Base-by-base conservation (phyloP, 2,113 vertebrate species). In the Anoplopoma fimbria region DNA sequence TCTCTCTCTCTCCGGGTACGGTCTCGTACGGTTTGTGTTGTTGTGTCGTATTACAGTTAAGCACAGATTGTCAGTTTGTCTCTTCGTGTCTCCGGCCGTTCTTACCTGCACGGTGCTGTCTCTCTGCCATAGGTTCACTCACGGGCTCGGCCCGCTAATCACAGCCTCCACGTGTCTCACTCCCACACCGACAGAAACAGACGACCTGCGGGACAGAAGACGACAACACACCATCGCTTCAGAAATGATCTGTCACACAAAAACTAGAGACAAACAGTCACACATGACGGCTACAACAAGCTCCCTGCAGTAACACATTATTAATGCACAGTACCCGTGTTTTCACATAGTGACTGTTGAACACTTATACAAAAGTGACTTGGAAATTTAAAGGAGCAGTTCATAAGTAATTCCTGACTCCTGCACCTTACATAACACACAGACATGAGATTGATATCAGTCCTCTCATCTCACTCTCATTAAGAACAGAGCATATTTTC, bases 61-160 rank as follows among this genome's bases (percentile, higher is more conserved):
- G 6, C 15, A 51, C 25, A 53, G 53, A 49, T 8, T 10, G n/a
- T 34, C 0, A 36, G 47, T 69, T 53, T 21, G 29, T 23, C 14
- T 42, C 23, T 25, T 23, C 15, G 47, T 55, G 55, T 64, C 29
- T 49, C 42, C 65, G 58, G 9, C 31, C 42, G 27, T 36, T 69
- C 88, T 80, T 87, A 94, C 93, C 92, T 89, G 85, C 77, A 88
- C 69, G 63, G 73, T 82, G 72, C 65, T 87, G 87, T 85, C 72
- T 88, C 81, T 94, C 75, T 93, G 90, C 93, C 93, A 94, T 93
- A 91, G 87, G 91, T 77, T 92, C 86, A 72, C 53, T 87, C 80
- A 82, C 25, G 31, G 80, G 70, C 69, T 72, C 77, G 23, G 72
- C 82, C 70, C 36, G 68, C 77, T 72, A 73, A 76, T 91, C 78